A percentile compares a stretch with the other conserved stretches of the same genome.
Evolutionary conservation across 1,140 invertebrate species (phyloP).

Genomic region (Eumaeus atala): DNA sequence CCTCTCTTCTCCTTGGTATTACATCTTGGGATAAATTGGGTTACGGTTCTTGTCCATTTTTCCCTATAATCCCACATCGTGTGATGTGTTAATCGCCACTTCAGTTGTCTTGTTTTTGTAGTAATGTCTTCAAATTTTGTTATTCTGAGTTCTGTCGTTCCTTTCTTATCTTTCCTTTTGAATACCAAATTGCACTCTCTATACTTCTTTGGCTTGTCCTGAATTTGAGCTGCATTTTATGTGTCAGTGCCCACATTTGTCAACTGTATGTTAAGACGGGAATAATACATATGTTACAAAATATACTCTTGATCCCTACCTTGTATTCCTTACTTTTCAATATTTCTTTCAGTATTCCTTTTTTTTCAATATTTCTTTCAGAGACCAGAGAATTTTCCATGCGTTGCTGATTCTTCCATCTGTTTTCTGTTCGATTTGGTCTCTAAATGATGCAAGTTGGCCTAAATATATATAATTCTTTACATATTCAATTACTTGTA

Average conservation of each 20-base stretch:
- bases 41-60: constrained; percentile 9
- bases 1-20: too few relatives aligned
- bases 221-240: constrained; percentile 8
- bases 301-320: not conserved
- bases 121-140: constrained; percentile 14
- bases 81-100: not conserved
- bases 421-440: too few relatives aligned
- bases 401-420: too few relatives aligned
- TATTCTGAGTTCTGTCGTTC: not conserved
- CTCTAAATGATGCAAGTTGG: too few relatives aligned
- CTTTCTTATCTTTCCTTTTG: constrained; percentile 11
- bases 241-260: constrained; percentile 7
- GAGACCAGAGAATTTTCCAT: too few relatives aligned
- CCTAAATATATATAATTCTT: too few relatives aligned
- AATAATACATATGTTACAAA: constrained; percentile 7
- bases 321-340: constrained; percentile 11
- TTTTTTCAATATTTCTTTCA: not conserved
- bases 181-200: constrained; percentile 5
- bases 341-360: constrained; percentile 13
- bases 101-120: constrained; percentile 1
- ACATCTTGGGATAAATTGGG: constrained; percentile 15
- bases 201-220: constrained; percentile 9
- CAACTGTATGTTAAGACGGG: constrained; percentile 6
- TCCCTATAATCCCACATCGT: not conserved
- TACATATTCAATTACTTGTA: too few relatives aligned